Conservation (phyloP, 2,888 invertebrate species). For the Drosophila buzzatii region DNA sequence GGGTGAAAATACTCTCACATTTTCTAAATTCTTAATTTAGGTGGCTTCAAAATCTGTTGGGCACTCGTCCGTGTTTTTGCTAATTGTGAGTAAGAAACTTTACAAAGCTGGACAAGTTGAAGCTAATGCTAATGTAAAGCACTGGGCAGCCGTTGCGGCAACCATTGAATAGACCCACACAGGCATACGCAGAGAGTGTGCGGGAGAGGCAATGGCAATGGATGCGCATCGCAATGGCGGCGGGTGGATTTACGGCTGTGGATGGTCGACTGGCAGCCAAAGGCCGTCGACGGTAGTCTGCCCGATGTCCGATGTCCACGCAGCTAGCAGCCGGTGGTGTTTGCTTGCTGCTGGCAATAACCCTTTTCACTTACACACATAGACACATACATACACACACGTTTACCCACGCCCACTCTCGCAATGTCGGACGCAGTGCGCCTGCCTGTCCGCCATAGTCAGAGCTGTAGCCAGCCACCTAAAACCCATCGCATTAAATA, state of each 20-base stretch:
- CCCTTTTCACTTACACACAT: conserved; percentile 65
- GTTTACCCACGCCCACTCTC: conserved; percentile 53
- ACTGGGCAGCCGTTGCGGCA: conserved; percentile 40
- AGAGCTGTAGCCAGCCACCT: conserved; percentile 40
- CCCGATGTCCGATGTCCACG: conserved; percentile 50
- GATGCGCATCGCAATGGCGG: conserved; percentile 66
- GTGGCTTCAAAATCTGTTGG: conserved; percentile 5
- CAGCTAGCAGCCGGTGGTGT: conserved; percentile 78
- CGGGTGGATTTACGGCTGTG: conserved; percentile 75
- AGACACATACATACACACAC: background rate
- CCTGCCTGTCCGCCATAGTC: conserved; percentile 76
- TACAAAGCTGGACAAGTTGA: conserved; percentile 33
- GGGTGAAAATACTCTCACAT: background rate
- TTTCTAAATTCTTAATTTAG: conserved; percentile 13
- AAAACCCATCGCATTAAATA: conserved; percentile 77
- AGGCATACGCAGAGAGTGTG: conserved; percentile 24
- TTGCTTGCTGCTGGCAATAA: conserved; percentile 81
- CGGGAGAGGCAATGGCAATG: conserved; percentile 45
- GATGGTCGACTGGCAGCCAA: conserved; percentile 58
- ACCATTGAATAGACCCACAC: conserved; percentile 28
- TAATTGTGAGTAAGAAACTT: conserved; percentile 41
- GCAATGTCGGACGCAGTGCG: conserved; percentile 60
- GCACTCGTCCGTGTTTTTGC: conserved; percentile 23
- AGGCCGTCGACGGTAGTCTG: conserved; percentile 42
- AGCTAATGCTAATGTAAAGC: conserved; percentile 28